These are phyloP conservation scores for Arctocebus calabarensis DNA, from an alignment of 2,797 vertebrate species.

Conservation along the genomic window DNA sequence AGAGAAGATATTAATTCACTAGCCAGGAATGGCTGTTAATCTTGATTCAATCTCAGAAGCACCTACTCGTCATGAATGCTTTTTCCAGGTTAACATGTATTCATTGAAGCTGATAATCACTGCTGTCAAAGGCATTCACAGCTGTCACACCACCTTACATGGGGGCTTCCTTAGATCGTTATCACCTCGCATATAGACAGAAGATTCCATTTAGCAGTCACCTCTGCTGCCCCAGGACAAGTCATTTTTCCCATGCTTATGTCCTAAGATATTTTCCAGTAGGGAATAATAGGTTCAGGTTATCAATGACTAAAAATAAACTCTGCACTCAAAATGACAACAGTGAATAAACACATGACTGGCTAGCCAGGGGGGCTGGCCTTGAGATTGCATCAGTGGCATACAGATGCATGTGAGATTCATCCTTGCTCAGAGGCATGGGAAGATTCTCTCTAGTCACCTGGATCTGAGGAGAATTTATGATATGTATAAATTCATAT, in stretches of 20 bases:
- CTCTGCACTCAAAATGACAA: not conserved
- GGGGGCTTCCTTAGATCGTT: conserved; percentile 54
- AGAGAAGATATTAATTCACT: conserved; percentile 11
- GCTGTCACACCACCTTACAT: conserved; percentile 29
- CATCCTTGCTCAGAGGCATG: not conserved
- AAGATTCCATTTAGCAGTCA: conserved; percentile 54
- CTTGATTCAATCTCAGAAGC: not conserved
- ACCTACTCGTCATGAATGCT: not conserved
- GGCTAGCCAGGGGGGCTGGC: not conserved
- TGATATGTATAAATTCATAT: not conserved
- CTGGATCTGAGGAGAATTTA: not conserved
- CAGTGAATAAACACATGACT: not conserved
- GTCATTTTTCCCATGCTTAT: not conserved
- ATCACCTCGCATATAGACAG: conserved; percentile 37
- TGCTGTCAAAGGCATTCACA: conserved; percentile 61
- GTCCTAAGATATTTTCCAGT: conserved; percentile 24
- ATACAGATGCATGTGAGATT: not conserved
- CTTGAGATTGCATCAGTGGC: not conserved
- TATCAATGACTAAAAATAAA: conserved; percentile 40
- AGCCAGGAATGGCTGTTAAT: not conserved
- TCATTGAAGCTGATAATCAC: conserved; percentile 60
- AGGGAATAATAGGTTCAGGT: not conserved
- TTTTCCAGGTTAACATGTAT: conserved; percentile 53
- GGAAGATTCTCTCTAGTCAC: not conserved
- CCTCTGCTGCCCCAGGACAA: conserved; percentile 12